Conservation (phyloP, 2,797 vertebrate species). For the Kryptolebias ocellatus region DNA sequence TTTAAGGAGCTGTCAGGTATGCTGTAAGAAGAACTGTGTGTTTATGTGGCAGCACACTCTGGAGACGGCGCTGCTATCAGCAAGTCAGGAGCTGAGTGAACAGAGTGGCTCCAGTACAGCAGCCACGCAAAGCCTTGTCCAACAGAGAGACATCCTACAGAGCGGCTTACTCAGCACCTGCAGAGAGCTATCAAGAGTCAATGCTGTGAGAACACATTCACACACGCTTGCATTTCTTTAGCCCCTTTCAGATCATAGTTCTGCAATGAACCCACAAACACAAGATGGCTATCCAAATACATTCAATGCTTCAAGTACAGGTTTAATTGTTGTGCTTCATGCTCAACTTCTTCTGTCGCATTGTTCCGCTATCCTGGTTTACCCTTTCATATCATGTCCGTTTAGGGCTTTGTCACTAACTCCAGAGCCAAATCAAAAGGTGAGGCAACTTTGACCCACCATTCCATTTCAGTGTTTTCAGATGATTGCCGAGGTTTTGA, state of each 20-base stretch:
- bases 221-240: background rate
- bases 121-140: conserved; percentile 86
- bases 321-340: too few relatives aligned
- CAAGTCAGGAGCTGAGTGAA: conserved; percentile 93
- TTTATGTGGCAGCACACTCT: conserved; percentile 88
- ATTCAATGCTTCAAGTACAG: too few relatives aligned
- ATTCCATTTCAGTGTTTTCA: background rate
- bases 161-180: conserved; percentile 94
- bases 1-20: background rate
- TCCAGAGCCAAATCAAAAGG: too few relatives aligned
- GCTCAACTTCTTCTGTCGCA: too few relatives aligned
- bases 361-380: too few relatives aligned
- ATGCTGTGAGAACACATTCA: conserved; percentile 79
- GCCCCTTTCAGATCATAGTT: too few relatives aligned
- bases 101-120: conserved; percentile 84
- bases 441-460: background rate
- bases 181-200: conserved; percentile 90
- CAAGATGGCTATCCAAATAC: too few relatives aligned
- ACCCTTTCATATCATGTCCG: too few relatives aligned
- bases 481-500: background rate
- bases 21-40: background rate
- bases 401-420: too few relatives aligned
- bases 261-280: too few relatives aligned
- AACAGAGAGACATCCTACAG: conserved; percentile 95
- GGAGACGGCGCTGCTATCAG: conserved; percentile 94